A percentile compares a stretch with the other conserved stretches of the same genome.
These are phyloP conservation scores for Neodiprion pinetum DNA, from an alignment of 1,140 invertebrate species.

Conservation along the genomic window DNA sequence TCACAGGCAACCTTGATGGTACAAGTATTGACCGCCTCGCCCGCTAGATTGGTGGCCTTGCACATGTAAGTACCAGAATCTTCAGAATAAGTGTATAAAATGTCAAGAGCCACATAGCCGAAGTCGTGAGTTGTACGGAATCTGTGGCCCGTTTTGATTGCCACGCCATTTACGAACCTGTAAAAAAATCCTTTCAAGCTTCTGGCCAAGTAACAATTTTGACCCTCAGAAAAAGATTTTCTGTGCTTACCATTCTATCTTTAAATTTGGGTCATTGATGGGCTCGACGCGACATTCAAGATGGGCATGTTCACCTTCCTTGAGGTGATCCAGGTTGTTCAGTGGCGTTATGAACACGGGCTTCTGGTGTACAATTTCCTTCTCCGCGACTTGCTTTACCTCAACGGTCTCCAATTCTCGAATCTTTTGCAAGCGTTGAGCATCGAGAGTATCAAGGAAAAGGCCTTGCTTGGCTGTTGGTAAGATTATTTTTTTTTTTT, in stretches of 20 bases:
- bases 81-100: conserved; percentile 92
- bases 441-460: conserved; percentile 87
- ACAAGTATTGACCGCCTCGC: conserved; percentile 92
- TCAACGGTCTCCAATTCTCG: conserved; percentile 85
- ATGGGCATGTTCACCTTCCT: conserved; percentile 92
- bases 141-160: conserved; percentile 74
- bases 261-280: conserved; percentile 92
- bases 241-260: conserved; percentile 91
- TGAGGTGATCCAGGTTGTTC: conserved; percentile 83
- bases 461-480: conserved; percentile 80
- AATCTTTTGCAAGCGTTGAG: conserved; percentile 87
- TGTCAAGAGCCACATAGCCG: conserved; percentile 93
- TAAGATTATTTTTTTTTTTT: conserved; percentile 28
- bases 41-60: conserved; percentile 89
- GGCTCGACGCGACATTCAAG: conserved; percentile 95
- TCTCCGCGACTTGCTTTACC: conserved; percentile 76
- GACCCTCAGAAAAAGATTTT: neutral
- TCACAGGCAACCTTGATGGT: conserved; percentile 82
- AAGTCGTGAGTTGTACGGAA: conserved; percentile 94
- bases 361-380: conserved; percentile 79
- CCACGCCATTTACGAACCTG: conserved; percentile 59
- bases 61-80: conserved; percentile 95
- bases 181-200: neutral
- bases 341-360: conserved; percentile 88
- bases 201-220: neutral